Base-by-base conservation (phyloP, 2,888 invertebrate species). In the Pinctada fucata region DNA sequence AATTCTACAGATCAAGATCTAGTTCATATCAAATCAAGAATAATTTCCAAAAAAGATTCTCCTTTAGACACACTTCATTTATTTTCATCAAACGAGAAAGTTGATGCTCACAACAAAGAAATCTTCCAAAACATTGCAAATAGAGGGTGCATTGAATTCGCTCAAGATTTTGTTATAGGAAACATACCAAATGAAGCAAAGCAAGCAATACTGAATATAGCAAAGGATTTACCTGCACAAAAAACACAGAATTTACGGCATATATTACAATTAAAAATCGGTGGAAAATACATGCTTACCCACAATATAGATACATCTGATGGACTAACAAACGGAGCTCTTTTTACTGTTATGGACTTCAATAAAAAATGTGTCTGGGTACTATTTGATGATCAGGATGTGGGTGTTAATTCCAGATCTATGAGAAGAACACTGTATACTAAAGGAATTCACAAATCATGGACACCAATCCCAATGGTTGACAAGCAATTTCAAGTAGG, bases 291-390 rank as follows among this genome's bases (percentile, higher is more conserved):
- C 50, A 75, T 75, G 75, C 16, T 75, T 3, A 68, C 58, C 51
- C 68, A 75, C 16, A 75, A 75, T 51, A 68, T 75, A 52, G 75
- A 75, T 51, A 75, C 75, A 3, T n/a, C 68, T 52, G 75, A 75
- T 75, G 67, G 52, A 10, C 67, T 75, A 8, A 75, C 75, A 5
- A 68, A 75, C 68, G 75, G 75, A 45, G 75, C 47, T 10, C 5
- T 66, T 49, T 51, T 4, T 75, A 31, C 13, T n/a, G 8, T 51
- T 13, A 75, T 66, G 50, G 16, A 50, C n/a, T 75, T 75, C 16
- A n/a, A 16, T 45, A 8, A 51, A 10, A 3, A 5, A 13, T 2
- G 67, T 58, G 16, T 68, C 10, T 75, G 75, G 68, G 52, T 75
- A 2, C n/a, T 49, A 47, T 75, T 75, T 52, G 75, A 75, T 45